Conservation (phyloP, 2,888 invertebrate species). For the Gasteruption jaculator region DNA sequence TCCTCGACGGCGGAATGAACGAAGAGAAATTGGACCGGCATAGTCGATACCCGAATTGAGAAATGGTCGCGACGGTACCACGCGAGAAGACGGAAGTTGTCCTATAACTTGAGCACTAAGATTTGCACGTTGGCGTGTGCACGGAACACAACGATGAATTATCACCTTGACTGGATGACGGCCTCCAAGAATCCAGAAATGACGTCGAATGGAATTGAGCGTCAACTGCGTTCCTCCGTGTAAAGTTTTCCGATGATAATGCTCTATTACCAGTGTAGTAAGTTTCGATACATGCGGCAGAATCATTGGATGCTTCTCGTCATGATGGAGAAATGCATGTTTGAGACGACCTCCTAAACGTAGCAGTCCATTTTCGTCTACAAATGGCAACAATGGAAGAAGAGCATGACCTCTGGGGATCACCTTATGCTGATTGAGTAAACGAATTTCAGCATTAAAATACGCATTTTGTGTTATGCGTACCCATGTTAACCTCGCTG, state of each 20-base stretch:
- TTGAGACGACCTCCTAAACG: slow-evolving; percentile 3
- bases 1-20: neutral
- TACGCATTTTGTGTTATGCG: neutral
- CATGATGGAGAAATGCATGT: neutral
- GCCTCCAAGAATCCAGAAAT: neutral
- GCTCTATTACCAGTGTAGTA: neutral
- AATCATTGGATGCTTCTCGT: neutral
- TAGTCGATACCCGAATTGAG: neutral
- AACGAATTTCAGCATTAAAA: neutral
- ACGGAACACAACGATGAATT: neutral
- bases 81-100: neutral
- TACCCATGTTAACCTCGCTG: neutral
- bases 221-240: slow-evolving; percentile 6
- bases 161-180: neutral
- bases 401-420: neutral
- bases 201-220: neutral
- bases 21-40: slow-evolving; percentile 2
- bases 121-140: neutral
- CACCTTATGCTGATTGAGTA: neutral
- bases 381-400: neutral
- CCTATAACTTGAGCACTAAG: neutral
- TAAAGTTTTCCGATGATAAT: neutral
- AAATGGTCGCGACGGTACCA: slow-evolving; percentile 3
- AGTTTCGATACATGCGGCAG: neutral
- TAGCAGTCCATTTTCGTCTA: neutral